Percentiles rank a stretch among this genome's conserved stretches.
These are phyloP conservation scores for Naja naja DNA, from an alignment of 2,113 vertebrate genomes.

Conservation along the genomic window DNA sequence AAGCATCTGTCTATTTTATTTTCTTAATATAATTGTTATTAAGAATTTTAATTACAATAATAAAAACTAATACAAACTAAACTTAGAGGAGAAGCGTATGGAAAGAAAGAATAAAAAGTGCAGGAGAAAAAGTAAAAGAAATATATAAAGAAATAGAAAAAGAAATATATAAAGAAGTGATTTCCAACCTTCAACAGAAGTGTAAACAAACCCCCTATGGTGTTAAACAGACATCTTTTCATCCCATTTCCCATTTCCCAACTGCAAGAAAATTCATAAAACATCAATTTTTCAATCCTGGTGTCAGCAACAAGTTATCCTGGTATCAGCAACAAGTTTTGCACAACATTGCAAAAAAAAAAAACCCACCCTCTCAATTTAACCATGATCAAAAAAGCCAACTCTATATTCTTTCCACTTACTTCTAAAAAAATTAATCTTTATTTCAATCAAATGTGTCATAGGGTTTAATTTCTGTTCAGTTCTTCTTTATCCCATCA, in stretches of 20 bases:
- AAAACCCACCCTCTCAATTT: neutral
- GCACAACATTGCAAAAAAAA: neutral
- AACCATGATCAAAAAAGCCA: neutral
- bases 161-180: neutral
- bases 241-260: neutral
- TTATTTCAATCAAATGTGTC: neutral
- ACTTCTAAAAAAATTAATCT: neutral
- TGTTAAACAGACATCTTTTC: neutral
- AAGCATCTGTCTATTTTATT: neutral
- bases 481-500: neutral
- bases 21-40: neutral
- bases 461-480: neutral
- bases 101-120: neutral
- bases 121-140: neutral
- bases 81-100: neutral
- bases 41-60: neutral
- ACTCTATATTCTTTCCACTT: neutral
- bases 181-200: neutral
- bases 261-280: neutral
- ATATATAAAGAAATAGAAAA: neutral
- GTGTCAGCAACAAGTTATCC: neutral
- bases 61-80: neutral
- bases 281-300: neutral
- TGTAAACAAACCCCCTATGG: neutral
- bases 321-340: neutral